Evolutionary conservation across 1,140 invertebrate species (phyloP).

Genomic region (Drosophila hydei): DNA sequence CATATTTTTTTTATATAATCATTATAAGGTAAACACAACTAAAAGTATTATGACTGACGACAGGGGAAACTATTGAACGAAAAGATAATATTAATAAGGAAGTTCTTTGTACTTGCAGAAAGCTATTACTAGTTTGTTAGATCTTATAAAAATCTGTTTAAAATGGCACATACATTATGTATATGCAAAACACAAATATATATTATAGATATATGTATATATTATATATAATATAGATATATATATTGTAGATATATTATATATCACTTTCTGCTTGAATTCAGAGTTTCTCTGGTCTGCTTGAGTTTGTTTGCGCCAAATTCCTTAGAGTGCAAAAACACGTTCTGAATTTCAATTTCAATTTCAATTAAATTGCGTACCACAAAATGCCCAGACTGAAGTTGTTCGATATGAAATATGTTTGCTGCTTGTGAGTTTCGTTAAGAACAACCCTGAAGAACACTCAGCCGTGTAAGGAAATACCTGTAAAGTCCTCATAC

Average conservation of each 20-base stretch:
- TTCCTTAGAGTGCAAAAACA: conserved; percentile 1
- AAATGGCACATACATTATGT: too few species aligned
- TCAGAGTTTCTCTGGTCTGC: conserved; percentile 6
- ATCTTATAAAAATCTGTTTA: too few species aligned
- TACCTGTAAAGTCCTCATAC: conserved; percentile 77
- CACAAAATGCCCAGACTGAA: not conserved
- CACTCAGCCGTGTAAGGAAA: conserved; percentile 21
- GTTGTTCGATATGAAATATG: not conserved
- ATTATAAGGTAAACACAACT: not conserved
- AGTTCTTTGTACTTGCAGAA: not conserved
- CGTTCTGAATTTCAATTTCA: not conserved
- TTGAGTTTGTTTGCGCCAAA: conserved; percentile 9
- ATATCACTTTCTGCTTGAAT: not conserved
- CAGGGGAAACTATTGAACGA: not conserved
- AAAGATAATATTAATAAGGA: not conserved
- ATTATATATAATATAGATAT: conserved; percentile 1
- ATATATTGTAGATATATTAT: not conserved
- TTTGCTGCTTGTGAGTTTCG: not conserved
- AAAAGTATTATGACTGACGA: not conserved
- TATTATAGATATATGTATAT: too few species aligned
- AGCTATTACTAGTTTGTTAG: too few species aligned
- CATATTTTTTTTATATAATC: not conserved
- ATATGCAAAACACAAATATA: too few species aligned
- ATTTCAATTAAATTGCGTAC: conserved; percentile 3
- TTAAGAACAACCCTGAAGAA: not conserved